A percentile compares a stretch with the other conserved stretches of the same genome.
phyloP scores from a whole-genome alignment of 1,140 invertebrate species.

The Panagrolaimus sp. region DNA sequence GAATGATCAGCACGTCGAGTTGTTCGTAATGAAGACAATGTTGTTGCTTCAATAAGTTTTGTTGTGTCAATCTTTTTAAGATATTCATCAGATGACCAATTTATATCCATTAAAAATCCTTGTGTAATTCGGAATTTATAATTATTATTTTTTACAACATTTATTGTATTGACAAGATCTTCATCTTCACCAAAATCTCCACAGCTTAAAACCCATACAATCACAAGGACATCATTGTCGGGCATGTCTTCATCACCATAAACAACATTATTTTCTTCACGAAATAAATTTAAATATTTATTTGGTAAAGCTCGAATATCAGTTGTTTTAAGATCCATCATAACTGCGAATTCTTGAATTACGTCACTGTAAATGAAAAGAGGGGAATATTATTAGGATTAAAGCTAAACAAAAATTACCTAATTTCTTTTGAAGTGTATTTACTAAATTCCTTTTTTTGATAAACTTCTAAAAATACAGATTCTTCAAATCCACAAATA shows the following conservation, averaged over 20 bases:
- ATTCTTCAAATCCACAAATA: not conserved
- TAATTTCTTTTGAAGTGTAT: not conserved
- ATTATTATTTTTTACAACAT: conserved; percentile 1
- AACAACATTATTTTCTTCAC: conserved; percentile 1
- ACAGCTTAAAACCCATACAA: conserved; percentile 7
- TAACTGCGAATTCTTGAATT: not conserved
- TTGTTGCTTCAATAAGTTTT: not conserved
- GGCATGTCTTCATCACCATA: not conserved
- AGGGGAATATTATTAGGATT: no score
- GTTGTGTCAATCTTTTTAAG: not conserved
- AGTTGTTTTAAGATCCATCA: not conserved
- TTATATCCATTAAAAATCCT: not conserved
- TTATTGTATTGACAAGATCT: not conserved
- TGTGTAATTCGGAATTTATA: not conserved
- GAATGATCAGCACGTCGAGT: not conserved
- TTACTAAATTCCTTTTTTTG: not conserved
- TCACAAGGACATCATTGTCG: not conserved
- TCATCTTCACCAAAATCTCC: not conserved
- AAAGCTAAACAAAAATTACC: no score
- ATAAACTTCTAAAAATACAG: not conserved
- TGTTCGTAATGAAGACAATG: not conserved
- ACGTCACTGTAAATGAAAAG: not conserved
- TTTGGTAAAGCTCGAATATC: not conserved
- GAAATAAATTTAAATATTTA: not conserved
- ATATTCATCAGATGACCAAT: not conserved